Evolutionary conservation across 2,113 vertebrate genomes (phyloP), one percentile per base, ranked within the genome.

Genomic region (Falcunculus frontatus): DNA sequence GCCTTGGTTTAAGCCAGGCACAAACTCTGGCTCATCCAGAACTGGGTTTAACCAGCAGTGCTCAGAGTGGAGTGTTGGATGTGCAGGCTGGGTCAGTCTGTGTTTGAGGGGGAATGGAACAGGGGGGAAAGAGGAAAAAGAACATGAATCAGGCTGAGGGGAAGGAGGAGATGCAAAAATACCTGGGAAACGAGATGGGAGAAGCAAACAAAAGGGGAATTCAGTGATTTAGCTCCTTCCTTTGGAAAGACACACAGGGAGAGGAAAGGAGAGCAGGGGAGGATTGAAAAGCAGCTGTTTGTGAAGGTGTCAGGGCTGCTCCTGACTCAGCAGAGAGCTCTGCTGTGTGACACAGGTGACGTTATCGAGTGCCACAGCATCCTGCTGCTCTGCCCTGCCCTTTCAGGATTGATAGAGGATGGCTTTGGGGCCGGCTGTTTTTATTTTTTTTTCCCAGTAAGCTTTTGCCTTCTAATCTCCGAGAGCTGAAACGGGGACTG

Each of bases 301-400:
- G 3, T 47, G 81, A 42, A 46, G 11, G 5, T 76, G 89, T 79
- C 89, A 82, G 53, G 89, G 89, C 91, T 92, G 84, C 3, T 84
- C 39, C 94, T 95, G 94, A 94, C 25, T 89, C 94, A 95, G 96
- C 93, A 93, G 79, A 49, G 91, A 12, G 91, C 33, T 3, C 25
- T 74, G 87, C 80, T 26, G 68, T 5, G 88, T 35, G 86, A 7
- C 87, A 73, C 86, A 87, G 88, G 82, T 56, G 68, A 25, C 1
- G 2, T 11, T 81, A 18, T 2, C 27, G 7, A 29, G 63, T 22
- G 69, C 59, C 68, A 42, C 80, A 69, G 90, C 79, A 17, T 57
- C 14, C 63, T 72, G 60, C 88, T 72, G 68, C 84, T 5, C 59
- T 87, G 89, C 90, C 18, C 84, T 89, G 87, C 90, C 92, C 82